These are phyloP conservation scores for Oryzaephilus surinamensis DNA, from an alignment of 1,140 invertebrate genomes.

Conservation along the genomic window DNA sequence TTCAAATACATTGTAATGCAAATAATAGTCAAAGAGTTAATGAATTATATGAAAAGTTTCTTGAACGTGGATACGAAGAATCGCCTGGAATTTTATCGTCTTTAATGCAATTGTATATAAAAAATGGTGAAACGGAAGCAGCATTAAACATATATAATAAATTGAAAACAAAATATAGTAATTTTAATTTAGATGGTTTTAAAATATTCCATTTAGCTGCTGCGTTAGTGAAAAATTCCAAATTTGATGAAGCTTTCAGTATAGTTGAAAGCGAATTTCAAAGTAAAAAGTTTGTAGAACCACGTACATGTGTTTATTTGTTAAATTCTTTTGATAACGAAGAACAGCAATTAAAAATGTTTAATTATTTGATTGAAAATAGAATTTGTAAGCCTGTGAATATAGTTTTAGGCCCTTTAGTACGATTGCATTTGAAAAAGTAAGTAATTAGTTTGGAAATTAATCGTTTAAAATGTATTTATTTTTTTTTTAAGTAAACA, in stretches of 20 bases:
- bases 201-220: slow-evolving; percentile 46
- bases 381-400: slow-evolving; percentile 40
- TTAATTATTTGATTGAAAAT: slow-evolving; percentile 36
- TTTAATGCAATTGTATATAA: slow-evolving; percentile 43
- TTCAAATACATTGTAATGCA: slow-evolving; percentile 39
- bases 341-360: slow-evolving; percentile 34
- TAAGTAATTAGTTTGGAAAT: slow-evolving; percentile 21
- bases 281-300: neutral
- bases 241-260: slow-evolving; percentile 37
- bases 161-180: slow-evolving; percentile 34
- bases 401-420: slow-evolving; percentile 40
- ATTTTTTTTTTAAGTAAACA: slow-evolving; percentile 33
- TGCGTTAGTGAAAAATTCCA: slow-evolving; percentile 39
- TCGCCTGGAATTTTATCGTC: slow-evolving; percentile 43
- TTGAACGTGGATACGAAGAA: slow-evolving; percentile 36
- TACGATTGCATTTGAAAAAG: slow-evolving; percentile 41
- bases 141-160: slow-evolving; percentile 38
- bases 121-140: slow-evolving; percentile 37
- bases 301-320: slow-evolving; percentile 40
- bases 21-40: slow-evolving; percentile 39
- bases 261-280: no score
- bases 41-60: slow-evolving; percentile 38
- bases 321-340: slow-evolving; percentile 35
- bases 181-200: slow-evolving; percentile 43
- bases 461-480: slow-evolving; percentile 8